These are phyloP conservation scores for Idaea straminata DNA, from an alignment of 2,888 invertebrate species.

Conservation along the genomic window DNA sequence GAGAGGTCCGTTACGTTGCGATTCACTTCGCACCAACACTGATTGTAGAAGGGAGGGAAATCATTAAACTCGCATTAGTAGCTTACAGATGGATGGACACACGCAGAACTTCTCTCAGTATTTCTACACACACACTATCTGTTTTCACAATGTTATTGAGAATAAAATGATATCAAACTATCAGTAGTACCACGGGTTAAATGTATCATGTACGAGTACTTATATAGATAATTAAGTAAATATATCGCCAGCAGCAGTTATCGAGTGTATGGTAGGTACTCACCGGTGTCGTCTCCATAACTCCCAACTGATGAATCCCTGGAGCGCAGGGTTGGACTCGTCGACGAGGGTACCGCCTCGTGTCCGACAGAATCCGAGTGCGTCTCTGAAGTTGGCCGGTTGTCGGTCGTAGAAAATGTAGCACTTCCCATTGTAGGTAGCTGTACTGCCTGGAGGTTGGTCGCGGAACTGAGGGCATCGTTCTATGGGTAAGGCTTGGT, in stretches of 20 bases:
- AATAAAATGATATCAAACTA: background rate
- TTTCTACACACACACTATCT: background rate
- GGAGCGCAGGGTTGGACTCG: constrained; percentile 95
- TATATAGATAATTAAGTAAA: constrained; percentile 8
- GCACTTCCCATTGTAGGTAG: constrained; percentile 96
- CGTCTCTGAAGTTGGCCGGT: constrained; percentile 89
- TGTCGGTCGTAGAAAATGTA: constrained; percentile 96
- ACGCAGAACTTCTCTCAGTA: background rate
- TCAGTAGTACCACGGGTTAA: no score
- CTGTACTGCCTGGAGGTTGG: constrained; percentile 94
- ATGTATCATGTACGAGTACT: constrained; percentile 9
- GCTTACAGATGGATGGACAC: constrained; percentile 15
- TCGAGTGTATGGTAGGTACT: constrained; percentile 28
- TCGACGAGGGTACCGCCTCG: constrained; percentile 93
- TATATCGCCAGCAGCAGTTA: constrained; percentile 29
- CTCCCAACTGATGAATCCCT: constrained; percentile 97
- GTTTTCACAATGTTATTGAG: background rate
- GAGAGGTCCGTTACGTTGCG: background rate
- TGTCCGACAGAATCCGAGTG: constrained; percentile 88
- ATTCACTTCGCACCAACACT: constrained; percentile 20
- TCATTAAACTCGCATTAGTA: constrained; percentile 30
- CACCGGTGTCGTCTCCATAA: constrained; percentile 92
- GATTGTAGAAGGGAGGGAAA: constrained; percentile 9
- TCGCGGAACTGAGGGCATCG: constrained; percentile 95
- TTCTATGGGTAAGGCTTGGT: constrained; percentile 93